These are phyloP conservation scores for Aphelinus atriplicis DNA, from an alignment of 1,140 invertebrate species.

Conservation along the genomic window DNA sequence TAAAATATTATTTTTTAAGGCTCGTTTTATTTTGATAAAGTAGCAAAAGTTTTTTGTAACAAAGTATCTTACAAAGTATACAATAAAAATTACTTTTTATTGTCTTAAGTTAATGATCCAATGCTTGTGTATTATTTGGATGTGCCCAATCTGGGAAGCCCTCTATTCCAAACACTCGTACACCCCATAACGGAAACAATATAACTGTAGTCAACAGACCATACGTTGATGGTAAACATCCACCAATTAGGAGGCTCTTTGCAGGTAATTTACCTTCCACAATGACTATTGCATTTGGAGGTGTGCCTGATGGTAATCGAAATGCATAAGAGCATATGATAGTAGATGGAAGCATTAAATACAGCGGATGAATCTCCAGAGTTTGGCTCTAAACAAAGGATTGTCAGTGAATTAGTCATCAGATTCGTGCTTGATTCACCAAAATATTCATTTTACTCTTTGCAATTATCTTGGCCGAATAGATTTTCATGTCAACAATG, in stretches of 20 bases:
- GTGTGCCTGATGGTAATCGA: conserved; percentile 78
- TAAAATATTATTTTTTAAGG: conserved; percentile 20
- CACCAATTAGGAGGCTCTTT: conserved; percentile 72
- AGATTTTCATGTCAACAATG: no score
- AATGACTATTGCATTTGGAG: conserved; percentile 91
- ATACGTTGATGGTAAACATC: conserved; percentile 56
- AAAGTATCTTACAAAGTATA: conserved; percentile 4
- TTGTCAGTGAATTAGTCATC: no score
- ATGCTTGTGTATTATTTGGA: background rate
- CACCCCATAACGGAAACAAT: conserved; percentile 62
- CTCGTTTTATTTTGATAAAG: conserved; percentile 1
- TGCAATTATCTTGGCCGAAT: no score
- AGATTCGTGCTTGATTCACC: no score
- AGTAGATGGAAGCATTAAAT: conserved; percentile 86
- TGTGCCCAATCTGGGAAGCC: conserved; percentile 64
- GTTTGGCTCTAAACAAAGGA: conserved; percentile 64
- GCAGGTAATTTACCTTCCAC: conserved; percentile 77
- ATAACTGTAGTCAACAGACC: conserved; percentile 53
- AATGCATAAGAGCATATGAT: conserved; percentile 82
- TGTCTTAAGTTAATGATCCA: background rate
- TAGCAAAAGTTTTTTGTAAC: no score
- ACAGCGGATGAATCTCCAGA: conserved; percentile 82
- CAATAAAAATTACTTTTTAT: background rate
- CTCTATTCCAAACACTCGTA: conserved; percentile 61
- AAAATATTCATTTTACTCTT: no score